Conservation (phyloP, 2,797 vertebrate species). For the Hypotaenidia okinawae region DNA sequence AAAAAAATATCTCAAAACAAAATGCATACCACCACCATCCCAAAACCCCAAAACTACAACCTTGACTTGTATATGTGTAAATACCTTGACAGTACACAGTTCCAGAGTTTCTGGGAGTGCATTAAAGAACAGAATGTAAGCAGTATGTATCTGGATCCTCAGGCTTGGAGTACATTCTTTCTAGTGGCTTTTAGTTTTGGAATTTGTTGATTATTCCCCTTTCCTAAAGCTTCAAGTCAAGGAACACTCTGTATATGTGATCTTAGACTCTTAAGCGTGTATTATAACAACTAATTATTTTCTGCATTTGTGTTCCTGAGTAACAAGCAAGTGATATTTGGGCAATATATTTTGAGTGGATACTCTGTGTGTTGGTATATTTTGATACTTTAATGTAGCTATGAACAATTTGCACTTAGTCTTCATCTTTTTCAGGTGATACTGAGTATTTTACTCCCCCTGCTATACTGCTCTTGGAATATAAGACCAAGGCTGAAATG, state of each 20-base stretch:
- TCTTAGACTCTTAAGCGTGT: background rate
- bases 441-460: slow-evolving; percentile 96
- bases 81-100: background rate
- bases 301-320: background rate
- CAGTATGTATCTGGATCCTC: background rate
- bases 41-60: background rate
- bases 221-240: background rate
- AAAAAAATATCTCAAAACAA: background rate
- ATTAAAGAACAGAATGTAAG: background rate
- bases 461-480: slow-evolving; percentile 95
- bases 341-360: background rate
- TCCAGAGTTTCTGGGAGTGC: background rate
- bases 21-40: too few relatives aligned
- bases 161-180: background rate
- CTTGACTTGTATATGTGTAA: background rate
- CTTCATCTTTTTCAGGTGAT: slow-evolving; percentile 87
- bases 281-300: slow-evolving; percentile 8
- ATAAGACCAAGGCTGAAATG: slow-evolving; percentile 99
- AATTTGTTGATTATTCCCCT: background rate
- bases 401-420: background rate
- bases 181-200: background rate
- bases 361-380: background rate
- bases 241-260: background rate
- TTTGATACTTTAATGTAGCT: background rate
- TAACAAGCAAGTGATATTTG: slow-evolving; percentile 18